Evolutionary conservation across 2,113 vertebrate genomes (phyloP), one percentile per base, ranked within the genome.

Genomic region (Tapirus terrestris): DNA sequence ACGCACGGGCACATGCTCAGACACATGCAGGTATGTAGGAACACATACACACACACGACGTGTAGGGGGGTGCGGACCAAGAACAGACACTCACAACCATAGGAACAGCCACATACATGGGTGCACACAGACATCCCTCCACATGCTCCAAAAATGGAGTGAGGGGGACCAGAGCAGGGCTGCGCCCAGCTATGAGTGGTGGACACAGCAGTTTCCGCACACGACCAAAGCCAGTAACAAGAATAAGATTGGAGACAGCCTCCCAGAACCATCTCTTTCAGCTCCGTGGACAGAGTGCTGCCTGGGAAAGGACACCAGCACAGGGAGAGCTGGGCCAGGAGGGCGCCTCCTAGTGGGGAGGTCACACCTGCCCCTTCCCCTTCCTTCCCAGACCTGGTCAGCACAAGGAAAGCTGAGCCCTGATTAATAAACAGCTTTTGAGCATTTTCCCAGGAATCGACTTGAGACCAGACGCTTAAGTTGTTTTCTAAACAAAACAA

Each of bases 401-500:
- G n/a, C 27, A 13, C n/a, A 61, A 89, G 11, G 18, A 63, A 61
- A 94, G 51, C 23, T 73, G 85, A 63, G 70, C 11, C 56, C 76
- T 73, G 39, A 43, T 43, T 48, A 63, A 76, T 33, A 94, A 93
- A 90, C 36, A 31, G 51, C 39, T 56, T 27, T 20, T 6, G 25
- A 92, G 9, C 63, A 31, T 61, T 20, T 94, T 45, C 65, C 43
- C 11, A 33, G 39, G 17, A 20, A 36, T 0, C 29, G 43, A 96
- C 45, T 80, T 48, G 39, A 96, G 72, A 97, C 43, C 65, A 91
- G 76, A 95, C 2, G 1, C 56, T 90, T 80, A 11, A 43, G 29
- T 68, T 45, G 56, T 65, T 96, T 96, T 79, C 68, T 97, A 92
- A 97, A 98, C 81, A 97, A 98, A 98, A 98, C 91, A 95, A 85